Evolutionary conservation across 23 tunicate genomes (phyloP).

Genomic region (Phallusia fumigata): DNA sequence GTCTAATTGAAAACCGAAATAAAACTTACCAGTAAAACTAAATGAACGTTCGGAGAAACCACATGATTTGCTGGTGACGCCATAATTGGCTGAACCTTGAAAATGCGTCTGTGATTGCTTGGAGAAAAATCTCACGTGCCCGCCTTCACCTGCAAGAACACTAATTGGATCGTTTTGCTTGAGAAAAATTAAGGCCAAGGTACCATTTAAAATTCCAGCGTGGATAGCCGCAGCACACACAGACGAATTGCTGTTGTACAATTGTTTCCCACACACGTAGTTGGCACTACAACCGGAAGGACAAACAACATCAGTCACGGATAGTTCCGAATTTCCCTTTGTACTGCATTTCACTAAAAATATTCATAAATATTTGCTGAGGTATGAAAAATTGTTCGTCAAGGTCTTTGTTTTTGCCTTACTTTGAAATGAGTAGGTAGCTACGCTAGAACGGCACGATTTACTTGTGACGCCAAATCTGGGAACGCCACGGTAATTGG

Average conservation of each 20-base stretch:
- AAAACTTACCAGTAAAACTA: not conserved
- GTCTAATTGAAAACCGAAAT: not conserved
- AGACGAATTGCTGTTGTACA: not conserved
- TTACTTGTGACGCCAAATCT: not conserved
- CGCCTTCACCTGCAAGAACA: no score
- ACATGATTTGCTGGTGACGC: no score
- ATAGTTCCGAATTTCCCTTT: not conserved
- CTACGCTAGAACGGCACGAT: not conserved
- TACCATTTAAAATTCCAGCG: not conserved
- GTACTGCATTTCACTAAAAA: not conserved
- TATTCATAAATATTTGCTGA: not conserved
- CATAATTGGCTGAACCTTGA: no score
- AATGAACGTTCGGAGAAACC: not conserved
- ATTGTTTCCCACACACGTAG: not conserved
- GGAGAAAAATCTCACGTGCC: no score
- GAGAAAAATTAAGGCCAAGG: not conserved
- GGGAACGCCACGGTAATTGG: not conserved
- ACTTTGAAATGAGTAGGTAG: not conserved
- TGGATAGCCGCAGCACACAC: slow-evolving; percentile 4
- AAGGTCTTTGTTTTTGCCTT: not conserved
- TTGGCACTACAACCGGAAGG: not conserved
- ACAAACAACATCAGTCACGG: not conserved
- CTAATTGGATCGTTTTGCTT: not conserved
- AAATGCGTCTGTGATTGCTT: no score
- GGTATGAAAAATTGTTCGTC: not conserved